phyloP scores from a whole-genome alignment of 2,888 invertebrate species.

The Entomobrya multifasciata region DNA sequence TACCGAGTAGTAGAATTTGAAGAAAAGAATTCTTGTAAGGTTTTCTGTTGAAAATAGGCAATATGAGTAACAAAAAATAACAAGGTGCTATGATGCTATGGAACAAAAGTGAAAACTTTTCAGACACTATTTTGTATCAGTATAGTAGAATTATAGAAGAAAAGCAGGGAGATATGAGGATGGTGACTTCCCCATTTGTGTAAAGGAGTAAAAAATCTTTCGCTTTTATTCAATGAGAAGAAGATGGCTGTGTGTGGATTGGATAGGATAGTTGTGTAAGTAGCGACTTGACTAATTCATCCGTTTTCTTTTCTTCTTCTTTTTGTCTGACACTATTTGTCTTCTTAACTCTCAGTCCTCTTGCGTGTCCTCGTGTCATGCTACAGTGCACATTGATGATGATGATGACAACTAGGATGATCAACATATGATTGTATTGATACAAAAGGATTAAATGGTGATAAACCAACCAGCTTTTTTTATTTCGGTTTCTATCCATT shows the following conservation, averaged over 20 bases:
- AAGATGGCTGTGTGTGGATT: too few species aligned
- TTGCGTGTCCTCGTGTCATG: background rate
- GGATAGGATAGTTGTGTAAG: too few species aligned
- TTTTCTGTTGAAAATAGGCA: background rate
- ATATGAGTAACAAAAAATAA: background rate
- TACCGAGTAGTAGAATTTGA: background rate
- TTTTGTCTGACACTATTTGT: conserved; percentile 44
- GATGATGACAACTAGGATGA: too few species aligned
- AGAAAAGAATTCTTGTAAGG: background rate
- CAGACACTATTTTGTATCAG: background rate
- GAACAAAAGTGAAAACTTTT: background rate
- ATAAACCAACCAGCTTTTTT: too few species aligned
- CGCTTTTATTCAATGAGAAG: background rate
- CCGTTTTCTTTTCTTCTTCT: conserved; percentile 26
- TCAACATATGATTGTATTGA: too few species aligned
- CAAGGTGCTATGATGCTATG: background rate
- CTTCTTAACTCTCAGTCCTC: background rate
- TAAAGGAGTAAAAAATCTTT: background rate
- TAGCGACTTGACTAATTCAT: conserved; percentile 32
- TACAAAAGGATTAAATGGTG: background rate
- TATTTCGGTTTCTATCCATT: too few species aligned
- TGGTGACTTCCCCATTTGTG: background rate
- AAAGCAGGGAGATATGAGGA: background rate
- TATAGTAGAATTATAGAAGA: background rate
- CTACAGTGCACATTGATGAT: background rate